Conservation (phyloP, 2,113 vertebrate genomes). For the Python bivittatus region DNA sequence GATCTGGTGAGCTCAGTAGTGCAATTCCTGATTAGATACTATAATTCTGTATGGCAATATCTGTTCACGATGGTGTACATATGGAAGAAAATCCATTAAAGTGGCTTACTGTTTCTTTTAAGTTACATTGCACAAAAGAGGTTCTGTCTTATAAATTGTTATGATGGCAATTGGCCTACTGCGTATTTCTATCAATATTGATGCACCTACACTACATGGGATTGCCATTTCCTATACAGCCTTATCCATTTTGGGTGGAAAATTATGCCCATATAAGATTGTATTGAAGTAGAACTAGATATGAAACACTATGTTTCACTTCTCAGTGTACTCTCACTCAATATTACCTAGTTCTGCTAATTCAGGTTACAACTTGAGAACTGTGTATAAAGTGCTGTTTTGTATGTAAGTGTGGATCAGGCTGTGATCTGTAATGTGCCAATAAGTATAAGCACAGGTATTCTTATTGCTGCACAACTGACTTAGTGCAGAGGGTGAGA, state of each 20-base stretch:
- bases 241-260: not conserved
- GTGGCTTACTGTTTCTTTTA: not conserved
- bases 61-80: not conserved
- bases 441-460: not conserved
- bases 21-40: not conserved
- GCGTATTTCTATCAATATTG: not conserved
- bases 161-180: not conserved
- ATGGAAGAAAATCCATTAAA: not conserved
- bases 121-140: not conserved
- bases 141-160: not conserved
- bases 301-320: not conserved
- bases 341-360: not conserved
- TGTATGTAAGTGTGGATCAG: not conserved
- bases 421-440: not conserved
- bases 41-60: not conserved
- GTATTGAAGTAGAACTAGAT: not conserved
- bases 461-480: not conserved
- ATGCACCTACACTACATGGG: not conserved
- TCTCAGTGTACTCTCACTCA: not conserved
- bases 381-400: not conserved
- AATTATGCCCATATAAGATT: not conserved
- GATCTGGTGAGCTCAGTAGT: not conserved
- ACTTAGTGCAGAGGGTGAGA: not conserved
- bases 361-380: not conserved
- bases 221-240: not conserved